phyloP scores from a whole-genome alignment of 1,140 invertebrate species.

The Dendroctonus valens region DNA sequence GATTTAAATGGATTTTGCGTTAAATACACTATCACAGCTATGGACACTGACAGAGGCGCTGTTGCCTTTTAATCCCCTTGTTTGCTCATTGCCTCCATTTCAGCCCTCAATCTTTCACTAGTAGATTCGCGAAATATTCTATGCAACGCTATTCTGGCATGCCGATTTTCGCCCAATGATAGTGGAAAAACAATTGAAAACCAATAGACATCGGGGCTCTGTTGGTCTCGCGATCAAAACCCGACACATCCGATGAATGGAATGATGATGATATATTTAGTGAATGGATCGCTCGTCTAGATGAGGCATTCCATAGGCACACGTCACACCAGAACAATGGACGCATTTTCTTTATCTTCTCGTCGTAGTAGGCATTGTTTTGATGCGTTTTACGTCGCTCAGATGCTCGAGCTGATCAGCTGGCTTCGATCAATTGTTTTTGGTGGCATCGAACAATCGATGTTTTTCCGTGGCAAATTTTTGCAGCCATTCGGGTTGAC shows the following conservation, averaged over 20 bases:
- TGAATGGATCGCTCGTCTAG: background rate
- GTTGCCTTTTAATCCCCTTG: too few species aligned
- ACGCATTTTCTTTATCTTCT: constrained; percentile 13
- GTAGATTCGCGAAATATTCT: too few species aligned
- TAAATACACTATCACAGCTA: too few species aligned
- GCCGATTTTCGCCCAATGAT: background rate
- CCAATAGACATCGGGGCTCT: background rate
- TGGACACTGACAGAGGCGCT: too few species aligned
- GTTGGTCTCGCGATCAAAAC: background rate
- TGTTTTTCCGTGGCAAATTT: background rate
- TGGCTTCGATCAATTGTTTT: background rate
- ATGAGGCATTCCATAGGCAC: background rate
- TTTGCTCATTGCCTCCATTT: too few species aligned
- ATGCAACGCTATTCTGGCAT: too few species aligned
- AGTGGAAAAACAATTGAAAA: background rate
- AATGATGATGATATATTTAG: background rate
- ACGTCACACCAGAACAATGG: constrained; percentile 10
- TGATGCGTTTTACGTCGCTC: background rate
- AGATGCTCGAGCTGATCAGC: background rate
- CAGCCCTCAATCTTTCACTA: too few species aligned
- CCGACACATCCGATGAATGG: background rate
- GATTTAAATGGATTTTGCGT: too few species aligned
- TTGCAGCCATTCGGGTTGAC: background rate
- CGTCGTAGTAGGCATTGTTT: constrained; percentile 12
- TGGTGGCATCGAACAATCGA: background rate